Percentiles rank a stretch among this genome's conserved stretches.
These are phyloP conservation scores for Opisthograptis luteolata DNA, from an alignment of 2,888 invertebrate genomes.

Conservation along the genomic window DNA sequence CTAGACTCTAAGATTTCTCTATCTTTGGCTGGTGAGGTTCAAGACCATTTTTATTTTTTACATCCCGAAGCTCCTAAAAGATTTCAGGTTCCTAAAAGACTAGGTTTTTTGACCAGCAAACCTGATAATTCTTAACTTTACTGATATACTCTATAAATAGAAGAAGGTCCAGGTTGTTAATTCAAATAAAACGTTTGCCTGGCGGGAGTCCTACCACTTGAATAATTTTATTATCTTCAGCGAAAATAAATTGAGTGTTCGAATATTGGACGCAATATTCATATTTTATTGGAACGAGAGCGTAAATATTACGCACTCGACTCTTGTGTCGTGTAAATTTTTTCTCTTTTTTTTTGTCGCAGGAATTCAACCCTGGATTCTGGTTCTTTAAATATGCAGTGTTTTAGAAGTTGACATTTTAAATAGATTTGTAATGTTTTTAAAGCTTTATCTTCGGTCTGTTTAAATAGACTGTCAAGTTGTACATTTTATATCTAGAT, in stretches of 20 bases:
- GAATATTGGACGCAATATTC: conserved; percentile 40
- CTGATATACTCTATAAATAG: conserved; percentile 28
- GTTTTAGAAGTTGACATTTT: no score
- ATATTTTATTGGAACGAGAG: conserved; percentile 41
- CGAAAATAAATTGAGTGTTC: conserved; percentile 44
- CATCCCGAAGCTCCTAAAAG: no score
- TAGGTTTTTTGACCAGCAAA: no score
- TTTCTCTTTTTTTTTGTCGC: conserved; percentile 12
- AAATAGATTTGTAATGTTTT: no score
- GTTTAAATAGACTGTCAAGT: no score
- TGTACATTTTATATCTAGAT: no score
- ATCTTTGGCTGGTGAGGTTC: no score
- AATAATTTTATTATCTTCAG: conserved; percentile 42
- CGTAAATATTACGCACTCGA: conserved; percentile 34
- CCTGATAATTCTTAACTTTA: background rate
- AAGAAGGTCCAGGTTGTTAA: conserved; percentile 30
- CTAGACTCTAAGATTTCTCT: no score
- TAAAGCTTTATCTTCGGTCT: no score
- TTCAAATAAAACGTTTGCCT: conserved; percentile 27
- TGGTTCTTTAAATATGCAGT: background rate
- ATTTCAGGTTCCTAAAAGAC: no score
- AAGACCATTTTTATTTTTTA: no score
- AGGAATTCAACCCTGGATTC: background rate
- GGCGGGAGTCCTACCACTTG: conserved; percentile 42
- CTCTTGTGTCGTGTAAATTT: background rate